Percentiles rank a stretch among this genome's conserved stretches.
Evolutionary conservation across 2,113 vertebrate species (phyloP).

Genomic region (Menura novaehollandiae): DNA sequence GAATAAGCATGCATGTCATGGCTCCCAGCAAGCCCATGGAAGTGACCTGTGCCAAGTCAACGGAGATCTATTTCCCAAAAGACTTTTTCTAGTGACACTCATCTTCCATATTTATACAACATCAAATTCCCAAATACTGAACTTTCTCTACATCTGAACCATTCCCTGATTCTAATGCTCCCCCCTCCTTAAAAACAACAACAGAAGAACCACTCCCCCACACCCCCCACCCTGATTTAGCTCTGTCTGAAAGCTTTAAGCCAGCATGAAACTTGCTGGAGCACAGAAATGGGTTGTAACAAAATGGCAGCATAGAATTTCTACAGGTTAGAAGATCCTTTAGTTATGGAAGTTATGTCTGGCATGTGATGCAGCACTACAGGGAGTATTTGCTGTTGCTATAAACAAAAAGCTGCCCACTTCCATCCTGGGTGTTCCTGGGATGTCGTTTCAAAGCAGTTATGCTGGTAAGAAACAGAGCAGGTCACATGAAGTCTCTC

Average conservation of each 20-base stretch:
- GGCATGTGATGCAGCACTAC: conserved; percentile 41
- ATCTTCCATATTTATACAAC: conserved; percentile 37
- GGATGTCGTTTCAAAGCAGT: conserved; percentile 14
- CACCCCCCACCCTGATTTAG: not conserved
- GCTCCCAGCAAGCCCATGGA: not conserved
- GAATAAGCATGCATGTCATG: conserved; percentile 51
- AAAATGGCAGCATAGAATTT: not conserved
- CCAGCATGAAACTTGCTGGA: conserved; percentile 13
- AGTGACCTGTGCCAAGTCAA: conserved; percentile 19
- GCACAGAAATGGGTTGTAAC: conserved; percentile 1
- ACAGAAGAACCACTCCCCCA: not conserved
- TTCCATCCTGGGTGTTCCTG: conserved; percentile 53
- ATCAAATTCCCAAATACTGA: conserved; percentile 26
- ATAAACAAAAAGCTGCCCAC: conserved; percentile 55
- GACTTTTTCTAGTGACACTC: conserved; percentile 39
- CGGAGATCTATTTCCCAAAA: not conserved
- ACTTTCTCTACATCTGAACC: conserved; percentile 12
- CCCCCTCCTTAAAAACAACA: not conserved
- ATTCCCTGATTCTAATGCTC: not conserved
- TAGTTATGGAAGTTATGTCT: conserved; percentile 42
- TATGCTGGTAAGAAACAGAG: conserved; percentile 21
- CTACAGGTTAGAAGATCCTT: conserved; percentile 24
- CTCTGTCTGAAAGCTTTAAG: not conserved
- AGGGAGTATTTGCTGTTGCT: conserved; percentile 59
- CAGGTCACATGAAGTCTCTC: not conserved